These are phyloP conservation scores for Limonius californicus DNA, from an alignment of 1,140 invertebrate genomes.

Conservation along the genomic window DNA sequence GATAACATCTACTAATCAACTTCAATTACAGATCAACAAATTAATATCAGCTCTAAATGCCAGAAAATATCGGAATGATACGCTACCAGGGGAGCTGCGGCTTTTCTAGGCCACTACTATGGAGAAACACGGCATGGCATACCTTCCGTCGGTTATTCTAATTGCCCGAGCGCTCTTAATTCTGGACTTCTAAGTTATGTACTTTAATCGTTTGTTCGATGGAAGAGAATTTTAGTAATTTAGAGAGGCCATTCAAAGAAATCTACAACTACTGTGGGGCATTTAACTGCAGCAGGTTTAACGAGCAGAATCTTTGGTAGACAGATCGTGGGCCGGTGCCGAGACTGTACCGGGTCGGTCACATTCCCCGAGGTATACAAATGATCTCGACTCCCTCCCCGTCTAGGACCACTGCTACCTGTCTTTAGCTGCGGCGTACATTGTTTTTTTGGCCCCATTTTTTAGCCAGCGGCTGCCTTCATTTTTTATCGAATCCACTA, in stretches of 20 bases:
- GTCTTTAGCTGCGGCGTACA: conserved; percentile 38
- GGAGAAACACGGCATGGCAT: no score
- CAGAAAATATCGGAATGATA: no score
- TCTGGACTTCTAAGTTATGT: no score
- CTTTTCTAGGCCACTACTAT: no score
- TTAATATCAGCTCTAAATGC: conserved; percentile 9
- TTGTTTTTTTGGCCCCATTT: conserved; percentile 34
- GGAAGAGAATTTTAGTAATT: not conserved
- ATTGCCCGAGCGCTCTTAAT: no score
- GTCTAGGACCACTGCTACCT: conserved; percentile 34
- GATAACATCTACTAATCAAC: conserved; percentile 23
- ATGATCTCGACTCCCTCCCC: conserved; percentile 32
- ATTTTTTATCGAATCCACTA: conserved; percentile 10
- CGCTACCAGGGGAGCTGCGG: no score
- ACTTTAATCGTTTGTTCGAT: no score
- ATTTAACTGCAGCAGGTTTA: conserved; percentile 7
- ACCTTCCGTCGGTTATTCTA: no score
- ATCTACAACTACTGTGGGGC: conserved; percentile 9
- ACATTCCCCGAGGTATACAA: conserved; percentile 43
- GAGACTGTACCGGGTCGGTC: conserved; percentile 40
- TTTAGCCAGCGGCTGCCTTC: conserved; percentile 30
- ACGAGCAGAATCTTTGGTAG: conserved; percentile 2
- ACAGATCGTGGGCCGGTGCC: conserved; percentile 10
- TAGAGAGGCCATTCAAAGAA: conserved; percentile 2
- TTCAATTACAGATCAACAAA: conserved; percentile 21